These are phyloP conservation scores for Oikopleura albicans DNA, from an alignment of 23 tunicate species.

Conservation along the genomic window DNA sequence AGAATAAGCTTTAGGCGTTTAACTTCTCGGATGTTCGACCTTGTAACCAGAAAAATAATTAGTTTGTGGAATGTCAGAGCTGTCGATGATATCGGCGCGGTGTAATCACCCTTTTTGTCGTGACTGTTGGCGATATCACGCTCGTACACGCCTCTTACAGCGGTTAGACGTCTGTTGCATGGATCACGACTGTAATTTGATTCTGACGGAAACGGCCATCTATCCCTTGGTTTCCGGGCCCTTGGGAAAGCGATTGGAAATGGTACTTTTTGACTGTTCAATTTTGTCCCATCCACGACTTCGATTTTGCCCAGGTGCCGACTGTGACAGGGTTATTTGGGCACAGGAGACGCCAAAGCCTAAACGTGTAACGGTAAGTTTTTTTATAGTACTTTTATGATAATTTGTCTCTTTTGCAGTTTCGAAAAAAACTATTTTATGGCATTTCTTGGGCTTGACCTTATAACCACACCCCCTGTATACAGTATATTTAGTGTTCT, in stretches of 20 bases:
- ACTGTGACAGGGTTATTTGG: slow-evolving; percentile 30
- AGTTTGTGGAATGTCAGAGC: neutral
- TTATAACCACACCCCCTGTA: too few species aligned
- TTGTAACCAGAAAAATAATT: too few species aligned
- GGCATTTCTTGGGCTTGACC: too few species aligned
- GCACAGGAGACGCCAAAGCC: slow-evolving; percentile 44
- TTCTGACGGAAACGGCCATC: slow-evolving; percentile 39
- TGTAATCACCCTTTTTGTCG: slow-evolving; percentile 52
- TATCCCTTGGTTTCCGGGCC: slow-evolving; percentile 22
- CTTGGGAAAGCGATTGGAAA: slow-evolving; percentile 3
- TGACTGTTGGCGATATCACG: slow-evolving; percentile 48
- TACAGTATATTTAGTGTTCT: neutral
- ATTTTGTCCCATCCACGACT: slow-evolving; percentile 41
- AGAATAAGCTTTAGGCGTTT: too few species aligned
- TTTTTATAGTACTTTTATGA: slow-evolving; percentile 39
- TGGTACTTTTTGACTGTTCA: slow-evolving; percentile 23
- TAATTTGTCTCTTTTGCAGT: slow-evolving; percentile 18
- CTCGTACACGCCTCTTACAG: neutral
- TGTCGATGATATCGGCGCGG: slow-evolving; percentile 11
- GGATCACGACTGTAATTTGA: slow-evolving; percentile 33
- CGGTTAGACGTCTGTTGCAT: slow-evolving; percentile 42
- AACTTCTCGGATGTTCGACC: too few species aligned
- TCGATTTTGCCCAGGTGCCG: slow-evolving; percentile 73
- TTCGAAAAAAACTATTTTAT: too few species aligned
- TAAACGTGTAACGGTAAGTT: slow-evolving; percentile 27